Conservation (phyloP, 2,113 vertebrate genomes). For the Thoracochromis brauschi region DNA sequence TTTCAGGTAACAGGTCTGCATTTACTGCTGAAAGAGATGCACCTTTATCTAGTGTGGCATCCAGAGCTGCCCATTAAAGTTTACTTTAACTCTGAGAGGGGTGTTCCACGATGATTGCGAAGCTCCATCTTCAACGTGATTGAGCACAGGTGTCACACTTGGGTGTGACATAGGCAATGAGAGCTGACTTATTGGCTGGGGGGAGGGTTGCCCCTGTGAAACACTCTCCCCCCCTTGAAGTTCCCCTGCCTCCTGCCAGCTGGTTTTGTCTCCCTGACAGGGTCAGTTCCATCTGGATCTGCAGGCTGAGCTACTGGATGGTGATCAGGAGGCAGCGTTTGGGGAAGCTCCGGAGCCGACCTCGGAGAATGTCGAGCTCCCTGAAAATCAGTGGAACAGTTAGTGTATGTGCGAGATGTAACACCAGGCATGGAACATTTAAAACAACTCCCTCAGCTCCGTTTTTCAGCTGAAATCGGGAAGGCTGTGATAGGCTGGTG, state of each 20-base stretch:
- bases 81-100: background rate
- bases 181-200: background rate
- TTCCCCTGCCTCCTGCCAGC: background rate
- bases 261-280: background rate
- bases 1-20: background rate
- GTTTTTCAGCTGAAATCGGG: background rate
- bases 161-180: background rate
- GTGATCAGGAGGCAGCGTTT: fast-evolving
- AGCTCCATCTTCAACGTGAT: background rate
- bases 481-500: background rate
- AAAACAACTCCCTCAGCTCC: background rate
- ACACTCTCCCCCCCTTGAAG: background rate
- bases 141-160: background rate
- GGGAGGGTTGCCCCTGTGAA: background rate
- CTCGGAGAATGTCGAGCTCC: background rate
- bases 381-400: background rate
- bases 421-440: background rate
- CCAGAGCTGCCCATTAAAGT: background rate
- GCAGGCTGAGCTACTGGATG: fast-evolving
- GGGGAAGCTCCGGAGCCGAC: fast-evolving
- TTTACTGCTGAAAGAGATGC: background rate
- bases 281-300: fast-evolving
- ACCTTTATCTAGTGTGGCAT: background rate
- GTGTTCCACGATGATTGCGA: background rate
- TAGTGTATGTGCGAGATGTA: fast-evolving